phyloP scores from a whole-genome alignment of 2,797 vertebrate species.

The Xenopus petersii region DNA sequence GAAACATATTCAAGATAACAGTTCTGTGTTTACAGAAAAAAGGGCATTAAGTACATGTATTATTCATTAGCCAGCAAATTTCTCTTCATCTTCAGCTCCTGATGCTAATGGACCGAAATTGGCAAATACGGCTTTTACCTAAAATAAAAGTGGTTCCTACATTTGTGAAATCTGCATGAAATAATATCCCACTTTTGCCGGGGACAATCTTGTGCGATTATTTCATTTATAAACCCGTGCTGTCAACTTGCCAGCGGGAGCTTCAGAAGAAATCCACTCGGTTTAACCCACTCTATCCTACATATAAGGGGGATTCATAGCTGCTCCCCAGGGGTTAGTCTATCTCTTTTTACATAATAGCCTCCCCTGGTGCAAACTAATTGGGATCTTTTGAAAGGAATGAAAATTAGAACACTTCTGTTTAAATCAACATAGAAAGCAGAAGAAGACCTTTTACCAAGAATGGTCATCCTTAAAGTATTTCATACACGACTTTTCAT shows the following conservation, averaged over 20 bases:
- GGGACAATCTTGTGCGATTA: constrained; percentile 60
- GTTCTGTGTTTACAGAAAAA: constrained; percentile 39
- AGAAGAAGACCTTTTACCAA: no score
- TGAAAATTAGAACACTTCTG: no score
- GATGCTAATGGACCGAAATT: constrained; percentile 47
- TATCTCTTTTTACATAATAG: constrained; percentile 41
- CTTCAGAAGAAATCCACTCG: constrained; percentile 51
- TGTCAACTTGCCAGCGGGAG: constrained; percentile 61
- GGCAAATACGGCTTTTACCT: constrained; percentile 42
- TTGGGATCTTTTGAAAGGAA: not conserved
- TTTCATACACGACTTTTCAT: not conserved
- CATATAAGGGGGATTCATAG: not conserved
- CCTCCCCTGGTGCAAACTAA: constrained; percentile 41
- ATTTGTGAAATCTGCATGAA: constrained; percentile 51
- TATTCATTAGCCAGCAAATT: constrained; percentile 41
- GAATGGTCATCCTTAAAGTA: not conserved
- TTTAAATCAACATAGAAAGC: no score
- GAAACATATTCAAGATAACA: constrained; percentile 42
- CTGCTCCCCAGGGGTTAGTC: constrained; percentile 30
- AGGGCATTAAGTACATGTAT: constrained; percentile 46
- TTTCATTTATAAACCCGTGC: constrained; percentile 61
- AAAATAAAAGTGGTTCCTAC: constrained; percentile 48
- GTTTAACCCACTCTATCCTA: constrained; percentile 52
- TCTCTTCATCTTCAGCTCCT: constrained; percentile 48
- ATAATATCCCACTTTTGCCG: constrained; percentile 56